Percentiles rank a stretch among this genome's conserved stretches.
Evolutionary conservation across 2,888 invertebrate species (phyloP).

Genomic region (Eurytoma adleriae): DNA sequence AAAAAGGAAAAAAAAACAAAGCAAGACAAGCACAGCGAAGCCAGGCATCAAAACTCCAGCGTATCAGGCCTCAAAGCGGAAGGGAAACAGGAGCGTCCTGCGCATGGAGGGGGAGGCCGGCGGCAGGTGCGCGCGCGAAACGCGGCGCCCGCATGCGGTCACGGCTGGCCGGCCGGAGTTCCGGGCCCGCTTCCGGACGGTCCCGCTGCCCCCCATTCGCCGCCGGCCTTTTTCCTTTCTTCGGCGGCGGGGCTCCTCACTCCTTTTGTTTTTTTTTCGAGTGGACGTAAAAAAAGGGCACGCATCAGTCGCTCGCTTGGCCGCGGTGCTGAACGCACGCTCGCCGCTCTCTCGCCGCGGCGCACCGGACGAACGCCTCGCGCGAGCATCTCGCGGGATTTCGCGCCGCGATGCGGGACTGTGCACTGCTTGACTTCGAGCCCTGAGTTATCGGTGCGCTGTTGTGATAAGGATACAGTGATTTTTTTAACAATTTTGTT

Average conservation of each 20-base stretch:
- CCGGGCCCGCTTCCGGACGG: constrained; percentile 74
- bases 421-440: background rate
- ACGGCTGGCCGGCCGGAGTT: constrained; percentile 74
- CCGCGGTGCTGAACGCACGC: background rate
- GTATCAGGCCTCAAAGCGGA: no score
- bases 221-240: constrained; percentile 13
- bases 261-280: background rate
- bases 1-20: background rate
- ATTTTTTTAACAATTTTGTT: background rate
- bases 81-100: background rate
- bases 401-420: background rate
- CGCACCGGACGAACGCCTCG: background rate
- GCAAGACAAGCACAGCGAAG: no score
- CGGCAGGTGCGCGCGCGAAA: constrained; percentile 17
- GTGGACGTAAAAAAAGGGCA: constrained; percentile 24
- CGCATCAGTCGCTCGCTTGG: constrained; percentile 19
- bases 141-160: constrained; percentile 62
- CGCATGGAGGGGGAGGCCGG: background rate
- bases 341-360: constrained; percentile 46
- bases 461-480: background rate
- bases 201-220: background rate
- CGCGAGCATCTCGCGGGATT: constrained; percentile 39
- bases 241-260: background rate
- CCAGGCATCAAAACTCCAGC: no score
- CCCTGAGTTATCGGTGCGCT: background rate